These are phyloP conservation scores for Dreissena rostriformis DNA, from an alignment of 1,140 invertebrate species.

Conservation along the genomic window DNA sequence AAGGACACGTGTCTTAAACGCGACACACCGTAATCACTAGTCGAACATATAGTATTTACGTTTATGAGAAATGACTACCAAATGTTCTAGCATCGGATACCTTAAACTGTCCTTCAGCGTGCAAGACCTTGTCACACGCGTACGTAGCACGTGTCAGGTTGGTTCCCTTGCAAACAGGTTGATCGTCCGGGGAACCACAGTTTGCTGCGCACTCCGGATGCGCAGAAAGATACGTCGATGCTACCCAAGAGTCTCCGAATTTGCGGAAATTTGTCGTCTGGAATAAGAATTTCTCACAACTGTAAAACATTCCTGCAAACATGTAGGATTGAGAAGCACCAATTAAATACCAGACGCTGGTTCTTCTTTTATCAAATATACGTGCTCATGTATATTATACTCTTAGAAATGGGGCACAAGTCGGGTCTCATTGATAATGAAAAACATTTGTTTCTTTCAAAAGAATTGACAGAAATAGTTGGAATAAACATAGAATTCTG, in stretches of 20 bases:
- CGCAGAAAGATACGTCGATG: neutral
- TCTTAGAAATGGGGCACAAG: no score
- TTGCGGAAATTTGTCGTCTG: conserved; percentile 23
- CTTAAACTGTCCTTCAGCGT: conserved; percentile 9
- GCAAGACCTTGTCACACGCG: conserved; percentile 14
- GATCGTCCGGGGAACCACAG: neutral
- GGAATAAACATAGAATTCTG: no score
- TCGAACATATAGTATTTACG: no score
- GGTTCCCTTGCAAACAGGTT: conserved; percentile 3
- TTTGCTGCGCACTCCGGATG: conserved; percentile 8
- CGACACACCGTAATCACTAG: no score
- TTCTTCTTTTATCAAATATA: neutral
- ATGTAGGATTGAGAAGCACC: neutral
- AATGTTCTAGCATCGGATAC: no score
- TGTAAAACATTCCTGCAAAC: no score
- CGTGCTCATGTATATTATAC: neutral
- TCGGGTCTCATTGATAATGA: no score
- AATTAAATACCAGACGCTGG: neutral
- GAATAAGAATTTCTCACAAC: neutral
- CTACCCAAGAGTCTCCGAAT: conserved; percentile 46
- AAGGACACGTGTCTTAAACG: no score
- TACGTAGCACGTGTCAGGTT: conserved; percentile 2
- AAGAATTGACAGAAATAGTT: no score
- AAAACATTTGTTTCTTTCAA: no score
- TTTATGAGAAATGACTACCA: no score